These are phyloP conservation scores for Epirrhoe alternata DNA, from an alignment of 2,888 invertebrate species.

Conservation along the genomic window DNA sequence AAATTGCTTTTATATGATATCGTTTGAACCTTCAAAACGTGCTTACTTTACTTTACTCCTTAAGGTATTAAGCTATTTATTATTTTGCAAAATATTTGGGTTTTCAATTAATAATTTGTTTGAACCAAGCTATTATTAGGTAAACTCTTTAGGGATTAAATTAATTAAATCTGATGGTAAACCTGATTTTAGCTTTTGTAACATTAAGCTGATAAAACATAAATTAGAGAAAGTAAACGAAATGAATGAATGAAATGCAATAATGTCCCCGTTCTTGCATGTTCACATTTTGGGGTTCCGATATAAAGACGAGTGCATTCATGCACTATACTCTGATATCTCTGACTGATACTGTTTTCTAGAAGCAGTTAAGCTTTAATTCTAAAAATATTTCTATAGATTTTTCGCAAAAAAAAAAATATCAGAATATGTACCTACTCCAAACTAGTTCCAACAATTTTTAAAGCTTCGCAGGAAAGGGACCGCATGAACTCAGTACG, in stretches of 20 bases:
- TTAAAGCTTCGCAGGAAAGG: constrained; percentile 7
- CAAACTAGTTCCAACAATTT: not conserved
- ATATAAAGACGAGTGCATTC: no score
- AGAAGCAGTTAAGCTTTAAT: no score
- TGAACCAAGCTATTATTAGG: not conserved
- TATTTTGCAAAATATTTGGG: not conserved
- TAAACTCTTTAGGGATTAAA: not conserved
- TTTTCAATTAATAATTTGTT: not conserved
- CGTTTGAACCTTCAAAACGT: constrained; percentile 18
- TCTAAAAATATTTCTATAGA: no score
- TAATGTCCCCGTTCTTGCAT: no score
- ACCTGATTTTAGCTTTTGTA: not conserved
- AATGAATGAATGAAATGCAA: no score
- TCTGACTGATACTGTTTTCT: no score
- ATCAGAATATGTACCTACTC: not conserved
- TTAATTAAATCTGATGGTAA: not conserved
- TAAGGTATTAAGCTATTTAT: constrained; percentile 5
- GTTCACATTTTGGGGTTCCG: no score
- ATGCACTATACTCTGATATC: no score
- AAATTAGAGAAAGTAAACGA: not conserved
- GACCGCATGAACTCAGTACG: constrained; percentile 33
- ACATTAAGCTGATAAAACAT: not conserved
- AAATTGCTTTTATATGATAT: constrained; percentile 30
- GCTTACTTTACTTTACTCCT: constrained; percentile 7
- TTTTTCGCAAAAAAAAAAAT: no score